These are phyloP conservation scores for Epizoanthus stellaris DNA, from an alignment of 92 coral and sea anemone species.

Conservation along the genomic window DNA sequence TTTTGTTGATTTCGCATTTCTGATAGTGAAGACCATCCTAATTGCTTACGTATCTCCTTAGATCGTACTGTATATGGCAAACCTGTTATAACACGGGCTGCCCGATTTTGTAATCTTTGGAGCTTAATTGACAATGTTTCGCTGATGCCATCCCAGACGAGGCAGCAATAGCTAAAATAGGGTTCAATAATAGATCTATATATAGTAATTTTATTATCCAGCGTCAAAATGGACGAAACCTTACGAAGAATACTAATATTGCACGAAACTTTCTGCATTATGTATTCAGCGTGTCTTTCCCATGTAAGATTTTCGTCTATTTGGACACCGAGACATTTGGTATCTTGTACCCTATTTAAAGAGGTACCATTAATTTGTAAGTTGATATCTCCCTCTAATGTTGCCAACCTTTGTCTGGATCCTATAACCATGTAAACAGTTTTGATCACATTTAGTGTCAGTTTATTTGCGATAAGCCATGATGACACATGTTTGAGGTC, in stretches of 20 bases:
- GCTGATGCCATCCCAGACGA: slow-evolving; percentile 47
- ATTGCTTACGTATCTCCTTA: background rate
- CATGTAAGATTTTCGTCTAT: slow-evolving; percentile 50
- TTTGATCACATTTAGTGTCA: slow-evolving; percentile 53
- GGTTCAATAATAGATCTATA: background rate
- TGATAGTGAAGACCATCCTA: slow-evolving; percentile 22
- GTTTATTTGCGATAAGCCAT: slow-evolving; percentile 56
- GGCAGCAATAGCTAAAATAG: background rate
- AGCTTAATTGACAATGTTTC: slow-evolving; percentile 15
- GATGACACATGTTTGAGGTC: slow-evolving; percentile 46
- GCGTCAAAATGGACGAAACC: slow-evolving; percentile 3
- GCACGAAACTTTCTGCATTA: slow-evolving; percentile 26
- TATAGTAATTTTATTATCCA: background rate
- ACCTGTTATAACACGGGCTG: slow-evolving; percentile 37
- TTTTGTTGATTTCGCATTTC: slow-evolving; percentile 31
- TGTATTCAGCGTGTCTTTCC: slow-evolving; percentile 17
- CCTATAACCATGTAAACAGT: slow-evolving; percentile 54
- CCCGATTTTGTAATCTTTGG: slow-evolving; percentile 45
- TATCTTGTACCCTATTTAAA: slow-evolving; percentile 27
- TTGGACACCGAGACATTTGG: slow-evolving; percentile 45
- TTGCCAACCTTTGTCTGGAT: slow-evolving; percentile 53
- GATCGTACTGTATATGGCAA: slow-evolving; percentile 41
- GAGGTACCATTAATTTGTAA: slow-evolving; percentile 20
- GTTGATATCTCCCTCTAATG: slow-evolving; percentile 18
- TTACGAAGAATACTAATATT: slow-evolving; percentile 11